phyloP scores from a whole-genome alignment of 1,140 invertebrate species.

The Calycopis cecrops region DNA sequence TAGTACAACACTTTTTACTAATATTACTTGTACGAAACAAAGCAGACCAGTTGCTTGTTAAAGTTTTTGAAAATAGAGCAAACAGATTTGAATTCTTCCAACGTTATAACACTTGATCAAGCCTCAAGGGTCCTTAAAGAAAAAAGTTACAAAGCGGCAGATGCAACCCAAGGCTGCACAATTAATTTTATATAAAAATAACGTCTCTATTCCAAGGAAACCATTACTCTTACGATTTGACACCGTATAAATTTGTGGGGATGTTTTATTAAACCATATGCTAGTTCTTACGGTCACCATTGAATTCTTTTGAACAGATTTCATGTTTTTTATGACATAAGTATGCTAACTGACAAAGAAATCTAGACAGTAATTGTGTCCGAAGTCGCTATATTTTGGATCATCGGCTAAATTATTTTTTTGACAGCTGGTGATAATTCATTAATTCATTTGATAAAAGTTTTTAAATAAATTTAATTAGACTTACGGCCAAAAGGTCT shows the following conservation, averaged over 20 bases:
- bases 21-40: no score
- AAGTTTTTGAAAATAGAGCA: background rate
- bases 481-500: no score
- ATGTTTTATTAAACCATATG: constrained; percentile 56
- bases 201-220: constrained; percentile 68
- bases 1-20: no score
- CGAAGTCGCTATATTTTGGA: no score
- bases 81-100: background rate
- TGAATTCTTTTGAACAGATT: constrained; percentile 13
- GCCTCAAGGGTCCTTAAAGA: constrained; percentile 19
- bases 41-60: no score
- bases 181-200: constrained; percentile 70
- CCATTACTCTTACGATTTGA: constrained; percentile 68
- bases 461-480: no score
- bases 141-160: constrained; percentile 61
- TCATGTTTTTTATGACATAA: no score
- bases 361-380: no score
- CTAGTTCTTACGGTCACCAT: constrained; percentile 29
- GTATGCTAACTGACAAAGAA: no score
- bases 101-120: constrained; percentile 4
- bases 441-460: no score
- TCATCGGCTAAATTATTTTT: no score
- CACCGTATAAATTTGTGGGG: constrained; percentile 67
- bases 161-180: constrained; percentile 55
- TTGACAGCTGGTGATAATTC: no score